Evolutionary conservation across 2,113 vertebrate species (phyloP).

Genomic region (Saccopteryx bilineata): DNA sequence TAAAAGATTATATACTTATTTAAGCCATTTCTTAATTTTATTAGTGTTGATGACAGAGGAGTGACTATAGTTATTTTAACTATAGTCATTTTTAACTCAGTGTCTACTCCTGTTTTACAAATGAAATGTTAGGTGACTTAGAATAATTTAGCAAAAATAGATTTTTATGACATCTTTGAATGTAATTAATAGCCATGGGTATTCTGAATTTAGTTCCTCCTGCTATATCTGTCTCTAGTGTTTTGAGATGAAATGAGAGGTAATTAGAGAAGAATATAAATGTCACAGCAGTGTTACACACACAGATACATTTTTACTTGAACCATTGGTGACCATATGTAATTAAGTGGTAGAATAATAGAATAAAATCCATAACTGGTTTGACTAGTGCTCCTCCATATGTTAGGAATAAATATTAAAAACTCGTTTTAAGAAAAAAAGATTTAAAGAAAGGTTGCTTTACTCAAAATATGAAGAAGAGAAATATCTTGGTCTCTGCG

Average conservation of each 20-base stretch:
- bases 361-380: background rate
- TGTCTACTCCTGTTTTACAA: background rate
- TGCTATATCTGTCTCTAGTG: background rate
- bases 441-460: background rate
- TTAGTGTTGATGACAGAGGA: background rate
- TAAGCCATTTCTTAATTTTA: background rate
- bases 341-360: constrained; percentile 17
- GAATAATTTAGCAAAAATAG: background rate
- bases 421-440: constrained; percentile 16
- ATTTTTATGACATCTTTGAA: background rate
- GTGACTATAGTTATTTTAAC: background rate
- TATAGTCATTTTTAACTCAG: background rate
- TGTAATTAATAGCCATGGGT: constrained; percentile 13
- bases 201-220: constrained; percentile 13
- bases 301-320: background rate
- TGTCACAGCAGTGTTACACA: background rate
- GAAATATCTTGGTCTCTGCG: background rate
- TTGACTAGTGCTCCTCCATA: background rate
- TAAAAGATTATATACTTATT: background rate
- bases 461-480: constrained; percentile 1
- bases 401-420: background rate
- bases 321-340: background rate
- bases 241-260: background rate
- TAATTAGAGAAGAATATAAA: constrained; percentile 18
- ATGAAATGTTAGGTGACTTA: background rate